Percentiles rank a stretch among this genome's conserved stretches.
These are phyloP conservation scores for Hemitrygon akajei DNA, from an alignment of 2,797 vertebrate species.

Conservation along the genomic window DNA sequence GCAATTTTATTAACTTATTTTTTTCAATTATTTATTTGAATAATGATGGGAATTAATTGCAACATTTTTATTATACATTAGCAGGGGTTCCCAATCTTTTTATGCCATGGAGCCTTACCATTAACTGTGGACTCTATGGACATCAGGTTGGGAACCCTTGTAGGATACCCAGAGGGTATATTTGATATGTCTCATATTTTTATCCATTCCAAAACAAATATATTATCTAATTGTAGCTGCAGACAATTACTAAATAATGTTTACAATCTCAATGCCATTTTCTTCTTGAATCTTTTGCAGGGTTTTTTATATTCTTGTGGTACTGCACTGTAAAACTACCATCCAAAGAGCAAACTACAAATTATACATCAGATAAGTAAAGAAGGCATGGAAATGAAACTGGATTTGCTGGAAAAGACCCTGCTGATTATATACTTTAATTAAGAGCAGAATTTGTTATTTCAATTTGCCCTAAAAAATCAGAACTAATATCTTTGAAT, in stretches of 20 bases:
- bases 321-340: background rate
- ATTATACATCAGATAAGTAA: background rate
- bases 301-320: constrained; percentile 33
- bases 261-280: background rate
- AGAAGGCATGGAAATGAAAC: background rate
- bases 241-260: background rate
- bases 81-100: too few species aligned
- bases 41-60: background rate
- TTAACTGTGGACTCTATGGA: too few species aligned
- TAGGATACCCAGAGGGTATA: background rate
- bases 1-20: background rate
- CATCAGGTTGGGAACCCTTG: too few species aligned
- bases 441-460: background rate
- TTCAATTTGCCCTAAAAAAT: background rate
- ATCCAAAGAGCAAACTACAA: background rate
- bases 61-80: background rate
- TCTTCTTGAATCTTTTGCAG: background rate
- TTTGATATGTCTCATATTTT: background rate
- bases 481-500: background rate
- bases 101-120: too few species aligned
- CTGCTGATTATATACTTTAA: background rate
- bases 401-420: background rate
- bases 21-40: background rate
- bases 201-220: background rate
- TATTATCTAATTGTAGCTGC: background rate